phyloP scores from a whole-genome alignment of 1,140 invertebrate species.

The Euborellia annulipes region DNA sequence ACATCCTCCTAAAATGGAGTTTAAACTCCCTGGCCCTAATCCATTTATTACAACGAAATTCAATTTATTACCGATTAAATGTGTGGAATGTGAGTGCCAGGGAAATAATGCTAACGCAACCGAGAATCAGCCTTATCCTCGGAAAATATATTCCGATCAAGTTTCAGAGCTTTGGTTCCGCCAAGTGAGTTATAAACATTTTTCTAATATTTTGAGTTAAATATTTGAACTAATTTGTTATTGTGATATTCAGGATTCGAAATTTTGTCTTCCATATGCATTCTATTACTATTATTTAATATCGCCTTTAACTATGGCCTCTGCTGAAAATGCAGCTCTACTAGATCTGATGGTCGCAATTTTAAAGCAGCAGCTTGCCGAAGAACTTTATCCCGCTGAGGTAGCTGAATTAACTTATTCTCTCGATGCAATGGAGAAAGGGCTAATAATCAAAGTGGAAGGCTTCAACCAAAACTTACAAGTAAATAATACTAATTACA shows the following conservation, averaged over 20 bases:
- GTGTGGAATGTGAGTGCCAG: slow-evolving; percentile 4
- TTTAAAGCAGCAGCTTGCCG: slow-evolving; percentile 24
- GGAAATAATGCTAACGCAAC: slow-evolving; percentile 18
- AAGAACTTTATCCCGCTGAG: slow-evolving; percentile 28
- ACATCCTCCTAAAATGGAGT: too few species aligned
- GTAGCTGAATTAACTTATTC: slow-evolving; percentile 21
- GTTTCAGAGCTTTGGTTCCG: too few species aligned
- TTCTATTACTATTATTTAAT: slow-evolving; percentile 58
- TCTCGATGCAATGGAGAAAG: slow-evolving; percentile 22
- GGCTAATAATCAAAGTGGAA: slow-evolving; percentile 50
- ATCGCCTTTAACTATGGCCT: slow-evolving; percentile 40
- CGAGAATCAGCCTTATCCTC: too few species aligned
- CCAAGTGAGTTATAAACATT: too few species aligned
- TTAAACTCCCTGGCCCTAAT: background rate
- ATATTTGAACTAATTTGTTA: too few species aligned
- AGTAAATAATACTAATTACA: slow-evolving; percentile 28
- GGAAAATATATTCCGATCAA: too few species aligned
- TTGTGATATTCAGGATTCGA: slow-evolving; percentile 38
- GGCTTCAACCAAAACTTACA: slow-evolving; percentile 66
- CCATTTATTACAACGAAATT: slow-evolving; percentile 54
- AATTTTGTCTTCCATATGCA: slow-evolving; percentile 68
- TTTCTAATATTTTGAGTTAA: too few species aligned
- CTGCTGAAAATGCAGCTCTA: slow-evolving; percentile 14
- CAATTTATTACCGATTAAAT: slow-evolving; percentile 34
- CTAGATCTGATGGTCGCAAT: slow-evolving; percentile 21